Percentiles rank a stretch among this genome's conserved stretches.
Evolutionary conservation across 2,888 invertebrate species (phyloP).

Genomic region (Rhagophthalmus giganteus): DNA sequence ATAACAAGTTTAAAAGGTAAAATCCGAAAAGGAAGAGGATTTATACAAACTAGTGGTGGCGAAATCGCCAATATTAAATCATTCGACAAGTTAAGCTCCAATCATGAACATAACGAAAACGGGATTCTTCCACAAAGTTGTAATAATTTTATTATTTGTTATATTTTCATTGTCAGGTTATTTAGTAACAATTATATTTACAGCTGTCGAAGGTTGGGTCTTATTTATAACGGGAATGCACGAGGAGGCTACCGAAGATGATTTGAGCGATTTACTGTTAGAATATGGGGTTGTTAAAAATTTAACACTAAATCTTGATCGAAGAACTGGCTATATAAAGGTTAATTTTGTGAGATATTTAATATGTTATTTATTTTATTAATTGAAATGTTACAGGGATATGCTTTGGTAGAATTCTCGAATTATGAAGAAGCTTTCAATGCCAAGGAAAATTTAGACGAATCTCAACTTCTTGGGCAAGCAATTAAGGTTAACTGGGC

Average conservation of each 20-base stretch:
- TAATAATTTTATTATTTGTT: too few species aligned
- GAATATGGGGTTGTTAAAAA: constrained; percentile 97
- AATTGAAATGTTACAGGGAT: constrained; percentile 60
- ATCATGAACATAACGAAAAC: too few species aligned
- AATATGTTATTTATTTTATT: background rate
- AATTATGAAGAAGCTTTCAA: constrained; percentile 91
- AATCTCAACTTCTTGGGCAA: constrained; percentile 85
- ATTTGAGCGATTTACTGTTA: constrained; percentile 91
- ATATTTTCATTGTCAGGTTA: too few species aligned
- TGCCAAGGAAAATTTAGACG: constrained; percentile 86
- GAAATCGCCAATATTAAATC: background rate
- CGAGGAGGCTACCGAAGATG: constrained; percentile 96
- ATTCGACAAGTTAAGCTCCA: too few species aligned
- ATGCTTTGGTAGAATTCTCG: constrained; percentile 93
- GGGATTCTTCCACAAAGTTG: too few species aligned
- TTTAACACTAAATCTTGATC: constrained; percentile 90
- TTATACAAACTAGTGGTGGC: too few species aligned
- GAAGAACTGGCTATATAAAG: constrained; percentile 90
- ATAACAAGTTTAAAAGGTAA: background rate
- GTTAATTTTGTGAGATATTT: constrained; percentile 7
- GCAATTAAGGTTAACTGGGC: constrained; percentile 92
- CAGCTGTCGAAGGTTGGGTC: constrained; percentile 95
- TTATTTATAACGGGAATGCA: constrained; percentile 94
- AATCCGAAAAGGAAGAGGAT: too few species aligned
- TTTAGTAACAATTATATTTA: background rate